Evolutionary conservation across 2,888 invertebrate species (phyloP).

Genomic region (Zygothrica quintamaculata): DNA sequence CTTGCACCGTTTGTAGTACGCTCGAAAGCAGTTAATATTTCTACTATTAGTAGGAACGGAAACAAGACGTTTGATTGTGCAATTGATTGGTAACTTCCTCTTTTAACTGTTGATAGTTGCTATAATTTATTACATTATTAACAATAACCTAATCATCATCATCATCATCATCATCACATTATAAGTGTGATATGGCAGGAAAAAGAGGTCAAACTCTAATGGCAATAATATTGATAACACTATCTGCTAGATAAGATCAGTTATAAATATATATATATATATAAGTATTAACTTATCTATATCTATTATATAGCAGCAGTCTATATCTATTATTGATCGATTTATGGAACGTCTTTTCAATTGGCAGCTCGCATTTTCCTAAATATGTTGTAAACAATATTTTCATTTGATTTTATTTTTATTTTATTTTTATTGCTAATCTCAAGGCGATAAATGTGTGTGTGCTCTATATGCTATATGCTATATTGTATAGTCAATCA

Average conservation of each 20-base stretch:
- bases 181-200: too few species aligned
- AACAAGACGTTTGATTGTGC: slow-evolving; percentile 27
- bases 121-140: slow-evolving; percentile 9
- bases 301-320: neutral
- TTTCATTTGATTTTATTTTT: neutral
- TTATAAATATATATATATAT: neutral
- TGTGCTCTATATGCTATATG: too few species aligned
- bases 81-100: slow-evolving; percentile 38
- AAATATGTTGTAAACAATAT: too few species aligned
- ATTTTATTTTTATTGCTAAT: slow-evolving; percentile 1
- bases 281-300: neutral
- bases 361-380: too few species aligned
- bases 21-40: too few species aligned
- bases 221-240: slow-evolving; percentile 15
- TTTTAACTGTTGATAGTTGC: slow-evolving; percentile 15
- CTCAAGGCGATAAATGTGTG: slow-evolving; percentile 34
- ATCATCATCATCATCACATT: slow-evolving; percentile 3
- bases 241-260: slow-evolving; percentile 21
- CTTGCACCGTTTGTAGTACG: too few species aligned
- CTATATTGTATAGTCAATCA: slow-evolving; percentile 2
- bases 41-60: slow-evolving; percentile 27
- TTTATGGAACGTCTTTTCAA: neutral
- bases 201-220: slow-evolving; percentile 15
- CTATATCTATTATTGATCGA: slow-evolving; percentile 13
- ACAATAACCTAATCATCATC: neutral